Conservation (phyloP, 1,140 invertebrate species). For the Gonatopus flavifemur region DNA sequence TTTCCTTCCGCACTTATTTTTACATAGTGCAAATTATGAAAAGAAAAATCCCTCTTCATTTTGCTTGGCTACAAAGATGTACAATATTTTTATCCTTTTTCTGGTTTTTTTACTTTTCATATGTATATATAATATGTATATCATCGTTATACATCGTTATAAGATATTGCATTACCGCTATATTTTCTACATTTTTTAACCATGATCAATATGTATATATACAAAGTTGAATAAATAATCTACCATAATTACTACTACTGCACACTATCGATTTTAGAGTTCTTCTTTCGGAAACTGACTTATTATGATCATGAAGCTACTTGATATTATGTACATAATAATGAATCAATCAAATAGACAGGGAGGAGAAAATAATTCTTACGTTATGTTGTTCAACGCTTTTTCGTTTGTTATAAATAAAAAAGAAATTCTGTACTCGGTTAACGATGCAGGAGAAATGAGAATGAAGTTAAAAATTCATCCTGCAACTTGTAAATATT, state of each 20-base stretch:
- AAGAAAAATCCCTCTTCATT: conserved; percentile 24
- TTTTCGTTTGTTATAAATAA: too few relatives aligned
- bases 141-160: conserved; percentile 13
- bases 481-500: too few relatives aligned
- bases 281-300: conserved; percentile 3
- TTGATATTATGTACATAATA: conserved; percentile 27
- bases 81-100: too few relatives aligned
- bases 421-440: too few relatives aligned
- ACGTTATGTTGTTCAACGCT: too few relatives aligned
- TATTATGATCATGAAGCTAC: conserved; percentile 26
- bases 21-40: conserved; percentile 19
- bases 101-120: too few relatives aligned
- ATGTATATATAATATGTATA: too few relatives aligned
- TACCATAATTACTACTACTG: conserved; percentile 29
- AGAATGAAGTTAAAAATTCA: too few relatives aligned
- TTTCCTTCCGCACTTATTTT: conserved; percentile 12
- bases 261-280: conserved; percentile 26
- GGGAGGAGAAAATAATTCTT: too few relatives aligned
- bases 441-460: too few relatives aligned
- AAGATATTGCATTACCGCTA: conserved; percentile 33
- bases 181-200: conserved; percentile 34
- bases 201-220: conserved; percentile 37
- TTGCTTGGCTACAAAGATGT: conserved; percentile 19
- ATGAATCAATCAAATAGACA: conserved; percentile 6
- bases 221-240: conserved; percentile 52